These are phyloP conservation scores for Diplodus sargus DNA, from an alignment of 2,797 vertebrate genomes.

Conservation along the genomic window DNA sequence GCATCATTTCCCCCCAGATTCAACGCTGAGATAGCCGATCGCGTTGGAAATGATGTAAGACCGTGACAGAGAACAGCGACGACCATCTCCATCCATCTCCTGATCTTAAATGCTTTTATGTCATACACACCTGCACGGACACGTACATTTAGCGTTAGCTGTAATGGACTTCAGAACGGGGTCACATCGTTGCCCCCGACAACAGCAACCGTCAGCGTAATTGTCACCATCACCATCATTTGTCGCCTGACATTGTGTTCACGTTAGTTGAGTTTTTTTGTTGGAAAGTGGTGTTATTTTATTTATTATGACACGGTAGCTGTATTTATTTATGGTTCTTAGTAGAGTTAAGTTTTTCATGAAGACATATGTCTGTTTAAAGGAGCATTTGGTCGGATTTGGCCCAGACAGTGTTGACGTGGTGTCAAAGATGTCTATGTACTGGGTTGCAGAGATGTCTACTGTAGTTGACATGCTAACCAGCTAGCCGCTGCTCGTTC, in stretches of 20 bases:
- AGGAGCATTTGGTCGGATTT: too few species aligned
- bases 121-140: not conserved
- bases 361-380: too few species aligned
- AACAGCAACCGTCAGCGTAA: slow-evolving; percentile 21
- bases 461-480: too few species aligned
- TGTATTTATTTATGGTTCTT: too few species aligned
- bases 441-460: too few species aligned
- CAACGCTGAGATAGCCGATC: slow-evolving; percentile 4
- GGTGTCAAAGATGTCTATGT: too few species aligned
- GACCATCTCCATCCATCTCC: slow-evolving; percentile 7
- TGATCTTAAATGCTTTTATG: not conserved
- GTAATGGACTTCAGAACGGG: not conserved
- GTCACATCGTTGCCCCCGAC: slow-evolving; percentile 3
- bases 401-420: too few species aligned
- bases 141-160: not conserved
- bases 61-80: not conserved
- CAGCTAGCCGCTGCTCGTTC: too few species aligned
- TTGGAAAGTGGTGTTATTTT: not conserved
- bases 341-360: too few species aligned
- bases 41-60: not conserved
- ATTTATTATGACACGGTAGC: too few species aligned
- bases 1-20: slow-evolving; percentile 12
- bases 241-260: not conserved
- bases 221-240: not conserved
- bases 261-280: not conserved